These are phyloP conservation scores for Novumbra hubbsi DNA, from an alignment of 2,797 vertebrate species.

Conservation along the genomic window DNA sequence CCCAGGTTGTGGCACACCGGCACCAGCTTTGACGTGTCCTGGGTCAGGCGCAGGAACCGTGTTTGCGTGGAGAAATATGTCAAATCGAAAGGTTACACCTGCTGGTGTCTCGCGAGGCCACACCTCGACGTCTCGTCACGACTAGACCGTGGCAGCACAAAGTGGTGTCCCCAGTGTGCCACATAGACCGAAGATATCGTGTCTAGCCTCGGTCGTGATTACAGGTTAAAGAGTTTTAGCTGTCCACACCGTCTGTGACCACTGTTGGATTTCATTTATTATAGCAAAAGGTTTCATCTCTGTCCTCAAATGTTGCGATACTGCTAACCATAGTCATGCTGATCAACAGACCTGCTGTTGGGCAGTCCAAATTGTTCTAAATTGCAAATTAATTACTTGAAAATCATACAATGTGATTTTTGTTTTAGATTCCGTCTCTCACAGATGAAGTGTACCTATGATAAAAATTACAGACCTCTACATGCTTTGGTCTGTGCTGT, in stretches of 20 bases:
- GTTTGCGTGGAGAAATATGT: slow-evolving; percentile 42
- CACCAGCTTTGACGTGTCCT: slow-evolving; percentile 15
- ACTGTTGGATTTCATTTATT: background rate
- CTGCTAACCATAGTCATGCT: no score
- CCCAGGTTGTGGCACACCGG: slow-evolving; percentile 24
- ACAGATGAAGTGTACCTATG: no score
- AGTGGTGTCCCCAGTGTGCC: slow-evolving; percentile 35
- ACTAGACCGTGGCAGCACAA: no score
- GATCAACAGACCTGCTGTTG: no score
- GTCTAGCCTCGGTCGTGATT: background rate
- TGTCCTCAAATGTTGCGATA: background rate
- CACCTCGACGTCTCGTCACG: no score
- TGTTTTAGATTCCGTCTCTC: no score
- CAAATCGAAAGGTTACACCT: slow-evolving; percentile 37
- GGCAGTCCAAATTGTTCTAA: no score
- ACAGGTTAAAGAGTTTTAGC: background rate
- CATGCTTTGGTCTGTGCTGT: no score
- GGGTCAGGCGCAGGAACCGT: slow-evolving; percentile 45
- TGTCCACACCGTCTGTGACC: background rate
- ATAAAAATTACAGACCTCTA: no score
- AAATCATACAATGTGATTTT: no score
- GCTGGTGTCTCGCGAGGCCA: no score
- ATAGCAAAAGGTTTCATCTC: background rate
- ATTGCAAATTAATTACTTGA: no score
- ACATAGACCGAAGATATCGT: background rate